Base-by-base conservation (phyloP, 2,888 invertebrate species). In the Lymantria monacha region DNA sequence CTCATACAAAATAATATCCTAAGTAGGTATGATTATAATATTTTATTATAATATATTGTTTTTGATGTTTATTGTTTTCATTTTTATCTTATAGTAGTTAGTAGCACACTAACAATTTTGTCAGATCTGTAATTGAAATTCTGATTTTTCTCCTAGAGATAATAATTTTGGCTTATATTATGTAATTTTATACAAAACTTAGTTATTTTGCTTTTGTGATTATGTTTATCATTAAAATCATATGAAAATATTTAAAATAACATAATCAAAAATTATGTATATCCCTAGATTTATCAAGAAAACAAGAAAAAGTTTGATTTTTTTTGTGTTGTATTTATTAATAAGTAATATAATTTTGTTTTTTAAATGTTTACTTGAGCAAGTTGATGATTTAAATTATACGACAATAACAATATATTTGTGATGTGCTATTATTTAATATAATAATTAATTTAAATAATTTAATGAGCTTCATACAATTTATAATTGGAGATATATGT, bases 71-170 rank as follows among this genome's bases (percentile, higher is more conserved):
- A 85, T 76, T 77, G 74, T 74, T 80, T 22, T 22, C 22, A n/a
- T 22, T 22, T 22, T 22, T 76, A 83, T 83, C 89, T 88, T 89
- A 90, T n/a, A n/a, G n/a, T n/a, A n/a, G n/a, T n/a, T 84, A 84
- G 88, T 91, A 91, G 86, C 87, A 90, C 91, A 91, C 91, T 91
- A 91, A 91, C 91, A 91, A 90, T 90, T 87, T 89, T 90, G 86
- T 88, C 87, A 89, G 91, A 91, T 91, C 91, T 91, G 91, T 91
- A 76, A 87, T 89, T 87, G 90, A 91, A 91, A 91, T 91, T 91
- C 90, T 81, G 88, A 87, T 87, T 88, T 83, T 89, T 86, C 85
- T 87, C 89, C 87, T 81, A 81, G 87, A 89, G 85, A 88, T 79
- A 85, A 88, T 79, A 85, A 87, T 88, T 89, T 41, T 89, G 86